Evolutionary conservation across 2,888 invertebrate genomes (phyloP).

Genomic region (Tinea trinotella): DNA sequence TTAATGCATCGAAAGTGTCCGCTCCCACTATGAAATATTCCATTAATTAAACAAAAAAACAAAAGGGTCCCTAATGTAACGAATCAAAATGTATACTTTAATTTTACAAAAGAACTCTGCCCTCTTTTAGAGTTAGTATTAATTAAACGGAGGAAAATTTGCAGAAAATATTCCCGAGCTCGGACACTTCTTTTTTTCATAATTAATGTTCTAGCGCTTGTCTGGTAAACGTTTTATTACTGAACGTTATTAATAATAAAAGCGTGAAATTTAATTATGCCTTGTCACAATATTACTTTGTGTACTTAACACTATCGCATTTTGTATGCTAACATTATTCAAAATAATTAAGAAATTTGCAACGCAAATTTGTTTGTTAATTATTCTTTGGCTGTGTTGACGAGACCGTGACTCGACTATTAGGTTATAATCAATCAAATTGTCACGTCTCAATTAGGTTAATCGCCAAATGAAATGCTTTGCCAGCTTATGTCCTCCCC

Average conservation of each 20-base stretch:
- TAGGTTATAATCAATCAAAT: no score
- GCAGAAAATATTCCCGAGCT: not conserved
- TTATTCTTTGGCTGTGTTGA: not conserved
- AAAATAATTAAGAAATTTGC: no score
- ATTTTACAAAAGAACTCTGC: not conserved
- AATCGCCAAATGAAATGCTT: no score
- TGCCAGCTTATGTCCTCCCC: no score
- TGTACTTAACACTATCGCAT: no score
- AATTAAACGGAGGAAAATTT: not conserved
- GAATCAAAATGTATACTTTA: not conserved
- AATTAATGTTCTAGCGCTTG: not conserved
- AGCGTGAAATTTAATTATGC: not conserved
- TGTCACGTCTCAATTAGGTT: no score
- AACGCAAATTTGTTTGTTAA: no score
- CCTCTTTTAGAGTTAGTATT: not conserved
- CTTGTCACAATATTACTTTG: not conserved
- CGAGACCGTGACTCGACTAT: not conserved
- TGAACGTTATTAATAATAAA: not conserved
- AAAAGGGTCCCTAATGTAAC: not conserved
- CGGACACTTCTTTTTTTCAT: not conserved
- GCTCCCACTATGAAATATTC: not conserved
- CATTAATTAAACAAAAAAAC: not conserved
- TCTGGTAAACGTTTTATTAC: not conserved
- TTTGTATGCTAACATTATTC: no score
- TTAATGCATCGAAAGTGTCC: no score